Percentiles rank a stretch among this genome's conserved stretches.
Evolutionary conservation across 2,113 vertebrate species (phyloP).

Genomic region (Myanophis thanlyinensis): DNA sequence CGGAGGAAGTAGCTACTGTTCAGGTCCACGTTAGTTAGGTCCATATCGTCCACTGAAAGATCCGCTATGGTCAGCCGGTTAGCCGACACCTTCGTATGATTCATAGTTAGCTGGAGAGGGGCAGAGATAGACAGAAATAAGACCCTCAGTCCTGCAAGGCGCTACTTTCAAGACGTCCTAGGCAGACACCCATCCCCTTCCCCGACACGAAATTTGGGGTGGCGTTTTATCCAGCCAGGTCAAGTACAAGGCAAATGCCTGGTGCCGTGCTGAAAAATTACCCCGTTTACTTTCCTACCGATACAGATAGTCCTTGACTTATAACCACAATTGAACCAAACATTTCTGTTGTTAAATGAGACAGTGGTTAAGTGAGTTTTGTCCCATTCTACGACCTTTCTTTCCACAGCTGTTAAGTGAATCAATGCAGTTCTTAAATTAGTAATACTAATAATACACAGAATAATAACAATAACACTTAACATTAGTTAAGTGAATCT

Average conservation of each 20-base stretch:
- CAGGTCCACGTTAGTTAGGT: conserved; percentile 73
- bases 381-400: no score
- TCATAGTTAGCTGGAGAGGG: conserved; percentile 78
- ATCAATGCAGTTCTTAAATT: no score
- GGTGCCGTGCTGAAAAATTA: neutral
- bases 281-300: neutral
- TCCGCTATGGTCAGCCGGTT: conserved; percentile 85
- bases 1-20: conserved; percentile 87
- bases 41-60: conserved; percentile 81
- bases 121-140: neutral
- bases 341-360: no score
- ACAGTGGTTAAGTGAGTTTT: no score
- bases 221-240: neutral
- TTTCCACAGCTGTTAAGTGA: no score
- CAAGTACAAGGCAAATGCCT: neutral
- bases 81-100: conserved; percentile 79
- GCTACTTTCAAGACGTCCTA: neutral
- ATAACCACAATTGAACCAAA: no score
- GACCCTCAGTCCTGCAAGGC: neutral
- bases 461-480: no score
- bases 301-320: no score
- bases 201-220: neutral
- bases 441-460: no score
- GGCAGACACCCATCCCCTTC: neutral
- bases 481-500: no score